Conservation (phyloP, 2,797 vertebrate genomes). For the Decapterus maruadsi region DNA sequence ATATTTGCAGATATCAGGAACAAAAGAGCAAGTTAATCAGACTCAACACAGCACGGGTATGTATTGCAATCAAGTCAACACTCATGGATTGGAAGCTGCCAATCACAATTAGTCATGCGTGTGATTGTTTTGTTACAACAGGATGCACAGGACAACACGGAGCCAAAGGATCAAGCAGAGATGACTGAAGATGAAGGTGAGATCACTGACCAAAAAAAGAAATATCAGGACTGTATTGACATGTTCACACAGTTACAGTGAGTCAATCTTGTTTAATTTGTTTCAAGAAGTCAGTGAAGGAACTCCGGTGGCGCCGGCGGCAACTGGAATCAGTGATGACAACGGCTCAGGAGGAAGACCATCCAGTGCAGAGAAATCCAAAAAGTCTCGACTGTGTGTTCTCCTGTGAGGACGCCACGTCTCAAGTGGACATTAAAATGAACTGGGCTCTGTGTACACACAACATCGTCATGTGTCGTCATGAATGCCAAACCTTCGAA, state of each 20-base stretch:
- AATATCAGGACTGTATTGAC: neutral
- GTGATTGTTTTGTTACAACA: slow-evolving; percentile 32
- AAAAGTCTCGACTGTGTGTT: slow-evolving; percentile 77
- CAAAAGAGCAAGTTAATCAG: slow-evolving; percentile 7
- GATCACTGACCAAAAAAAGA: neutral
- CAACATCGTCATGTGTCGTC: slow-evolving; percentile 18
- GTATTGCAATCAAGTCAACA: slow-evolving; percentile 13
- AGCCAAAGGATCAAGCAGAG: neutral
- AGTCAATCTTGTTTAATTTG: slow-evolving; percentile 23
- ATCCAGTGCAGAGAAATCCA: slow-evolving; percentile 24
- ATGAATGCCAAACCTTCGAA: slow-evolving; percentile 50
- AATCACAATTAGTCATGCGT: neutral
- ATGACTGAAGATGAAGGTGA: slow-evolving; percentile 51
- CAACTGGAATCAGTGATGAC: slow-evolving; percentile 11
- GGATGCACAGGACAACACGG: slow-evolving; percentile 12
- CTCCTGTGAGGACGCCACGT: slow-evolving; percentile 63
- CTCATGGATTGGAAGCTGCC: neutral
- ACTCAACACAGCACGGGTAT: neutral
- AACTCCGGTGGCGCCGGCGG: neutral
- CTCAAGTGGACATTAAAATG: slow-evolving; percentile 14
- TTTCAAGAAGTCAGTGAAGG: slow-evolving; percentile 53
- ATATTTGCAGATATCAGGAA: slow-evolving; percentile 75
- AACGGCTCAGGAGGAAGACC: slow-evolving; percentile 10
- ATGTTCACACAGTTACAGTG: neutral
- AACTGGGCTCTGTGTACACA: neutral